Base-by-base conservation (phyloP, 1,140 invertebrate species). In the Tyrophagus putrescentiae region DNA sequence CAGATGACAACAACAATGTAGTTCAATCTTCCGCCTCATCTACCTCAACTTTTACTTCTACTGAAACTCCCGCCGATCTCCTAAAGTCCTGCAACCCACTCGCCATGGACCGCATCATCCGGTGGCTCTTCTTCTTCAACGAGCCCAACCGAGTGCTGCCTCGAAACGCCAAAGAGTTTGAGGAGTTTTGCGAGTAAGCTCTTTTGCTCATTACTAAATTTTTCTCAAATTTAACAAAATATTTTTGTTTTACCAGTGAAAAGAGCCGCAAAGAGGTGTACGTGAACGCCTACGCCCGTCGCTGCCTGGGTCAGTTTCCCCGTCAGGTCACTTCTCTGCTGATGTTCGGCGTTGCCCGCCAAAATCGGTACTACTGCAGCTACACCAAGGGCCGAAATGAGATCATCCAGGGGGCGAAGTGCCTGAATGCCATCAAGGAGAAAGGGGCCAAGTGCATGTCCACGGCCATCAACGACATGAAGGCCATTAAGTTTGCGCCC, bases 141-240 rank as follows among this genome's bases (percentile, higher is more conserved):
- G 57, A 59, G 31, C 57, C 57, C 1, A 18, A 42, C 32, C 3
- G 41, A 1, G 50, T 42, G 1, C 13, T 42, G 9, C 57, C 57
- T 11, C n/a, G 29, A 7, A 59, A 28, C 33, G 25, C 34, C 4
- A 25, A 28, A 3, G 39, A 42, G n/a, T 29, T 41, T 29, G 39
- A 59, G 18, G 5, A 59, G 32, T 59, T 59, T 59, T 59, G 57
- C 39, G n/a, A 41, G 57, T 59, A 44, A 44, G 57, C 50, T 16
- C 3, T 56, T 1, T 39, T 56, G 16, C 32, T 11, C 6, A 32
- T 54, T 39, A 9, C 29, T 9, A 11, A 34, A 5, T 34, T 33
- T 3, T 7, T 44, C 6, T 41, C n/a, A 16, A 13, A 21, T 57
- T 36, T 16, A 6, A 16, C 27, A 45, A 7, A 11, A 5, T 41